Evolutionary conservation across 2,797 vertebrate species (phyloP).

Genomic region (Brachymystax lenok): DNA sequence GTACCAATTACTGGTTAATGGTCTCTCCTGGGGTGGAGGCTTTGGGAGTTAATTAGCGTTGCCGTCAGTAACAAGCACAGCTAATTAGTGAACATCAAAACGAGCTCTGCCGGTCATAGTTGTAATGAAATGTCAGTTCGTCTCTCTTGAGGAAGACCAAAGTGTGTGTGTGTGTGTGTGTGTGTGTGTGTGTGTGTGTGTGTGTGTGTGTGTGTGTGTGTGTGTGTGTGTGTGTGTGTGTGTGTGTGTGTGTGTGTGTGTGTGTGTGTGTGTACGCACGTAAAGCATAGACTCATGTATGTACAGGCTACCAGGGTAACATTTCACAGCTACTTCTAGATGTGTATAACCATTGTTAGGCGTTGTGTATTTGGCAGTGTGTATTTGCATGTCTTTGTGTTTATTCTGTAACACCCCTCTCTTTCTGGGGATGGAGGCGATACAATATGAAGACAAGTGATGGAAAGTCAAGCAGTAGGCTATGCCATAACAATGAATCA

Average conservation of each 20-base stretch:
- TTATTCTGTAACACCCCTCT: too few relatives aligned
- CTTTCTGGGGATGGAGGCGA: too few relatives aligned
- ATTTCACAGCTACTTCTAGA: too few relatives aligned
- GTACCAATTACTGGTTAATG: constrained; percentile 53
- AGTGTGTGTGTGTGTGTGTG: background rate
- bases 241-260: constrained; percentile 6
- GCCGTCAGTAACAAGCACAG: constrained; percentile 37
- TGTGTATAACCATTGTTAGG: too few relatives aligned
- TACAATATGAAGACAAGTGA: background rate
- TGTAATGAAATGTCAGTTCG: constrained; percentile 48
- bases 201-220: constrained; percentile 2
- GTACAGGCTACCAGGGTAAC: too few relatives aligned
- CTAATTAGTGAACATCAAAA: constrained; percentile 60
- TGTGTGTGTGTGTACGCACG: background rate
- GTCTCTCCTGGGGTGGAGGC: constrained; percentile 40
- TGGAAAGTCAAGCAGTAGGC: background rate
- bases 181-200: constrained; percentile 5
- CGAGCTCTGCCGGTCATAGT: constrained; percentile 28
- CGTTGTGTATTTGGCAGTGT: constrained; percentile 36
- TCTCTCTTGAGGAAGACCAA: constrained; percentile 35
- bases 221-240: constrained; percentile 9
- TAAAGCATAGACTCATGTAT: too few relatives aligned
- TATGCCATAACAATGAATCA: background rate
- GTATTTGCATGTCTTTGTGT: background rate
- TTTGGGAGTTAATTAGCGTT: constrained; percentile 48